Evolutionary conservation across 2,888 invertebrate genomes (phyloP).

Genomic region (Hybos culiciformis): DNA sequence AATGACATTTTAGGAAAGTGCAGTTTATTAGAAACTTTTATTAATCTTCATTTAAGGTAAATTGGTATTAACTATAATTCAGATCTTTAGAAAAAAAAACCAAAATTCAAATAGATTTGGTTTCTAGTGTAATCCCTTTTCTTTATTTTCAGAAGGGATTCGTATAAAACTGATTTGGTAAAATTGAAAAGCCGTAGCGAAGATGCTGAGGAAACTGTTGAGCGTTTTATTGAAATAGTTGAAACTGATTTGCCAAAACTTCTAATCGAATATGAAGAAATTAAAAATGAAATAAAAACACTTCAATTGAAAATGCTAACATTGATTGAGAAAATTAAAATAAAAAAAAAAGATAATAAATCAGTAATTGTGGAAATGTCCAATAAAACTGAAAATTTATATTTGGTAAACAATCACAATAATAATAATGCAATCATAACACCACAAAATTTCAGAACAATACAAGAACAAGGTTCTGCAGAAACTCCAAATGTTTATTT

Average conservation of each 20-base stretch:
- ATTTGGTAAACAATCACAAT: not conserved
- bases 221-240: conserved; percentile 1
- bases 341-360: not conserved
- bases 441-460: not conserved
- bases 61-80: not conserved
- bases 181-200: conserved; percentile 5
- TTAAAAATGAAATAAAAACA: conserved; percentile 1
- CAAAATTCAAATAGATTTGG: too few relatives aligned
- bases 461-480: not conserved
- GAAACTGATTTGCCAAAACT: not conserved
- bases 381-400: too few relatives aligned
- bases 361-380: not conserved
- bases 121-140: too few relatives aligned
- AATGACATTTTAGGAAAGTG: not conserved
- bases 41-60: not conserved
- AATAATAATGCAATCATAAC: not conserved
- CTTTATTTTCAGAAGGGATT: too few relatives aligned
- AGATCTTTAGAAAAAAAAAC: not conserved
- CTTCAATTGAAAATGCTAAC: conserved; percentile 1
- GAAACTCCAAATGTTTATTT: conserved; percentile 19
- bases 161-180: not conserved
- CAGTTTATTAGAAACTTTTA: not conserved
- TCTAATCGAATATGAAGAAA: not conserved
- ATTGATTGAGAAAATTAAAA: conserved; percentile 1
- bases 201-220: conserved; percentile 1